Evolutionary conservation across 2,797 vertebrate species (phyloP).

Genomic region (Halcyon chelicuti): DNA sequence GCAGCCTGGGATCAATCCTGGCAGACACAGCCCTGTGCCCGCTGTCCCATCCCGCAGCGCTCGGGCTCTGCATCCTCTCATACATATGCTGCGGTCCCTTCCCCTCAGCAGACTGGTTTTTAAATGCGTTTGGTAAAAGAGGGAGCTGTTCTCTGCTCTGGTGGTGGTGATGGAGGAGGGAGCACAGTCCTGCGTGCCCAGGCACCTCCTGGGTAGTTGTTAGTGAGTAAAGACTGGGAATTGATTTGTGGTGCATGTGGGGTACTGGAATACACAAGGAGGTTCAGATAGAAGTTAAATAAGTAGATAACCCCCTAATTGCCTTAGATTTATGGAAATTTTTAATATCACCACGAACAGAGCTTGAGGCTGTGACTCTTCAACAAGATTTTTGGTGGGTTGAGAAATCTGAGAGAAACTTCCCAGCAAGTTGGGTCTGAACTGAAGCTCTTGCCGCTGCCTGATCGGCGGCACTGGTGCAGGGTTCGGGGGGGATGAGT

Average conservation of each 20-base stretch:
- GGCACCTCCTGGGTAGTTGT: rapidly evolving
- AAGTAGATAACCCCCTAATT: not conserved
- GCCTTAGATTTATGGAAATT: not conserved
- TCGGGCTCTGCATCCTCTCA: rapidly evolving
- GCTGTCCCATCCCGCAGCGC: rapidly evolving
- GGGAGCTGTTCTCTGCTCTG: not conserved
- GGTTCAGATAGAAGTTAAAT: not conserved
- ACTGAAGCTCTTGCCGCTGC: not conserved
- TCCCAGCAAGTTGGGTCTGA: conserved; percentile 45
- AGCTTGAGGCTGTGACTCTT: not conserved
- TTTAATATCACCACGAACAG: not conserved
- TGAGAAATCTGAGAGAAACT: conserved; percentile 51
- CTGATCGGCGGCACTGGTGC: not conserved
- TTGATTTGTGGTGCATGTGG: rapidly evolving
- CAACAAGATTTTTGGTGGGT: not conserved
- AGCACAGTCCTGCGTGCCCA: rapidly evolving
- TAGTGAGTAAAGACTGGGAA: not conserved
- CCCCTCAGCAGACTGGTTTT: not conserved
- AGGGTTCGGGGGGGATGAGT: conserved; percentile 30
- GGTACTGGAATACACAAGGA: rapidly evolving
- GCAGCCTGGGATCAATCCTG: rapidly evolving
- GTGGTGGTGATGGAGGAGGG: not conserved
- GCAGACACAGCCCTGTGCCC: rapidly evolving
- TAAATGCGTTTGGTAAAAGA: rapidly evolving
- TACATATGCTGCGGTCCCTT: rapidly evolving